Evolutionary conservation across 2,888 invertebrate genomes (phyloP).

Genomic region (Congeria kusceri): DNA sequence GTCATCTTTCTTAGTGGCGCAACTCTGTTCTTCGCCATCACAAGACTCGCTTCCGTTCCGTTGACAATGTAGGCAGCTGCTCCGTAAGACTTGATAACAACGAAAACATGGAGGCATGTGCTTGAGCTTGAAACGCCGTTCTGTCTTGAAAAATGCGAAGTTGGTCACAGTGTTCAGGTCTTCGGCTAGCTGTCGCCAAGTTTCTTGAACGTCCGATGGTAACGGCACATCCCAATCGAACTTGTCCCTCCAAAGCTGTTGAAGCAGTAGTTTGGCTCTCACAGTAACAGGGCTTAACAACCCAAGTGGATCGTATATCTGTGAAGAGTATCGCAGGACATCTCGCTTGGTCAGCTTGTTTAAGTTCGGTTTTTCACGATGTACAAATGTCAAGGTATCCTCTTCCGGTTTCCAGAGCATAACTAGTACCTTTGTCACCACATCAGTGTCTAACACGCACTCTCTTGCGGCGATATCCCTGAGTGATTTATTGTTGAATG

Average conservation of each 20-base stretch:
- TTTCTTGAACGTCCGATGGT: slow-evolving; percentile 19
- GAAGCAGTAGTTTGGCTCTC: slow-evolving; percentile 33
- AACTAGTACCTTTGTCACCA: slow-evolving; percentile 22
- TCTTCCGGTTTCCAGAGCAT: slow-evolving; percentile 24
- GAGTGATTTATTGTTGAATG: slow-evolving; percentile 14
- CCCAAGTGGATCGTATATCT: slow-evolving; percentile 1
- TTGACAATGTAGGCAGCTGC: slow-evolving; percentile 33
- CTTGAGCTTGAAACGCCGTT: too few species aligned
- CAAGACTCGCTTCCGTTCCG: slow-evolving; percentile 12
- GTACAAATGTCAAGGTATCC: slow-evolving; percentile 15
- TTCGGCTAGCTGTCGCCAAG: slow-evolving; percentile 4
- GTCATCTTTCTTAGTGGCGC: slow-evolving; percentile 43
- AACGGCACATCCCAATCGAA: slow-evolving; percentile 30
- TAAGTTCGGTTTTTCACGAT: not conserved
- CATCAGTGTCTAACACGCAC: slow-evolving; percentile 12
- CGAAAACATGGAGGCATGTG: slow-evolving; percentile 1
- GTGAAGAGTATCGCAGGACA: slow-evolving; percentile 5
- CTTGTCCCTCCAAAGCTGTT: slow-evolving; percentile 30
- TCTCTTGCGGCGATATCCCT: not conserved
- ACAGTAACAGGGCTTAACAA: too few species aligned
- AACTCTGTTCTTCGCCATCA: slow-evolving; percentile 37
- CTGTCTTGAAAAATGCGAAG: too few species aligned
- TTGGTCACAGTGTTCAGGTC: slow-evolving; percentile 14
- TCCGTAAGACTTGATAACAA: slow-evolving; percentile 16
- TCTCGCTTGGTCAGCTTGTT: slow-evolving; percentile 21